phyloP scores from a whole-genome alignment of 2,797 vertebrate species.

The Fratercula arctica region DNA sequence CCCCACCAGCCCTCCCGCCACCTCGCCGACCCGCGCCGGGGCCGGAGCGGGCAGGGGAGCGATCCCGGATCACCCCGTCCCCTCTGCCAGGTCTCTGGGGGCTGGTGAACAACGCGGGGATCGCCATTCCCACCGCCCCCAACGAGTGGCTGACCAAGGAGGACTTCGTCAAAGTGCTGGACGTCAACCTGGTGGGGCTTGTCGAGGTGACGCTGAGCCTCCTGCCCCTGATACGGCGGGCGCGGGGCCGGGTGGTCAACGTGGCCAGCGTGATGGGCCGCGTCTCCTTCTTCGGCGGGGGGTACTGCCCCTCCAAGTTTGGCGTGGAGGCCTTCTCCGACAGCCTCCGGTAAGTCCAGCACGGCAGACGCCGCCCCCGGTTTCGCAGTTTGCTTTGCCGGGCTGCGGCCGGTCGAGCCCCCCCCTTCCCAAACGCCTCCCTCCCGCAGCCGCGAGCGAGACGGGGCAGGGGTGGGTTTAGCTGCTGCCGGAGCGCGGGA shows the following conservation, averaged over 20 bases:
- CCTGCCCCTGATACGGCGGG: constrained; percentile 82
- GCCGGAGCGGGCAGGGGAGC: too few species aligned
- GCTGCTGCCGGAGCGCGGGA: accelerated
- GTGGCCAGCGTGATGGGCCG: constrained; percentile 85
- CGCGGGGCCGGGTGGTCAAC: constrained; percentile 83
- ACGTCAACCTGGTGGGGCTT: constrained; percentile 71
- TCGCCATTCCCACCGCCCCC: accelerated
- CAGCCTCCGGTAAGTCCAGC: constrained; percentile 78
- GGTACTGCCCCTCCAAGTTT: constrained; percentile 86
- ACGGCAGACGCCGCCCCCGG: accelerated
- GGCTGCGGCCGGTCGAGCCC: accelerated
- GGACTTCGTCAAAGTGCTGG: constrained; percentile 54
- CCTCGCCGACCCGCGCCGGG: too few species aligned
- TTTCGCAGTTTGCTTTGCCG: not conserved
- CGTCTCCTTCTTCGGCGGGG: constrained; percentile 78
- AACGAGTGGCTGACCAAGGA: constrained; percentile 71
- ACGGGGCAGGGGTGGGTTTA: accelerated
- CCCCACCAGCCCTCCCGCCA: too few species aligned
- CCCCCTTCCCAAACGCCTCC: accelerated
- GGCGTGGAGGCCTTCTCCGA: constrained; percentile 88
- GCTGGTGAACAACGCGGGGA: constrained; percentile 74
- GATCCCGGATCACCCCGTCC: too few species aligned
- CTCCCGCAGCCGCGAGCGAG: accelerated
- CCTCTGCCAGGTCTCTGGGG: constrained; percentile 73
- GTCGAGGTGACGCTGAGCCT: constrained; percentile 81